phyloP scores from a whole-genome alignment of 2,797 vertebrate species.

The Darevskia nairensis region DNA sequence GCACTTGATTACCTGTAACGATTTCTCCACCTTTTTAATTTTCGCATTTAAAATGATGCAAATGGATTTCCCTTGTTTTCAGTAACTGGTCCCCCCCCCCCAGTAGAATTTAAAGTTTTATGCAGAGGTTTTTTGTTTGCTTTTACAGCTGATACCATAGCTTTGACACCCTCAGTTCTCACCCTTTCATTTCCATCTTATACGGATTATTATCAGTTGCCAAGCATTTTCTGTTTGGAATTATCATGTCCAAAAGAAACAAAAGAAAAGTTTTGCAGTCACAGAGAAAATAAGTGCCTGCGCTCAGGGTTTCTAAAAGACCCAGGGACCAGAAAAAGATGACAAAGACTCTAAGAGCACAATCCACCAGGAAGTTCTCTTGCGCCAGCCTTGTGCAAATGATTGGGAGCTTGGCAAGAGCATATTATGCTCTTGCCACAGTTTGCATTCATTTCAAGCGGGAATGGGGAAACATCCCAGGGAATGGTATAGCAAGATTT shows the following conservation, averaged over 20 bases:
- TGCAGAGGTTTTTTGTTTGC: neutral
- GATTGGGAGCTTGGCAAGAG: neutral
- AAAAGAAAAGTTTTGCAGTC: neutral
- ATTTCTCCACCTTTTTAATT: neutral
- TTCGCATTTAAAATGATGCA: neutral
- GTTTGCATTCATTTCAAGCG: neutral
- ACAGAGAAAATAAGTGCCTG: neutral
- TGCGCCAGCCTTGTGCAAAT: neutral
- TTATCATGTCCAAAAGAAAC: neutral
- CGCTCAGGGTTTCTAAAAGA: neutral
- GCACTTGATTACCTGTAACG: neutral
- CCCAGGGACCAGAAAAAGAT: neutral
- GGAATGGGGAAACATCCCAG: neutral
- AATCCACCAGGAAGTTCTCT: neutral
- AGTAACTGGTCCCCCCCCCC: neutral
- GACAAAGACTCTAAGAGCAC: neutral
- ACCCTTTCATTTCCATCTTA: neutral
- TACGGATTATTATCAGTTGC: constrained; percentile 6
- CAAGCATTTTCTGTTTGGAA: neutral
- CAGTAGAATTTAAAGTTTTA: neutral
- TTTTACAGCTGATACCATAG: neutral
- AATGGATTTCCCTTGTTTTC: neutral
- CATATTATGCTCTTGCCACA: neutral
- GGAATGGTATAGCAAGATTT: constrained; percentile 1
- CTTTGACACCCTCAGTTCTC: neutral